These are phyloP conservation scores for human DNA, from an alignment of 2,113 vertebrate genomes.

Conservation along the genomic window GRCh38 chr1:78323501-78324000, in stretches of 20 bases:
- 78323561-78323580: background rate
- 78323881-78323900: background rate
- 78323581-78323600: background rate
- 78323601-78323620: background rate
- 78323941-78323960: background rate
- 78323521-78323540: background rate
- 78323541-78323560: background rate
- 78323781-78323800: background rate
- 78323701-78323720: background rate
- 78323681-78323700: background rate
- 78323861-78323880: background rate
- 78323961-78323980: background rate
- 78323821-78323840: slow-evolving; percentile 19
- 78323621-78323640: background rate
- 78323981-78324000: background rate
- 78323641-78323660: background rate
- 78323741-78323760: background rate
- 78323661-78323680: background rate
- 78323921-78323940: background rate
- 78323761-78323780: background rate
- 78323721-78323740: background rate
- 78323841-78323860: background rate
- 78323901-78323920: background rate
- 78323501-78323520: background rate
- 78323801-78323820: slow-evolving; percentile 1